Base-by-base conservation (phyloP, 2,888 invertebrate genomes). In the Saturnia pavonia region DNA sequence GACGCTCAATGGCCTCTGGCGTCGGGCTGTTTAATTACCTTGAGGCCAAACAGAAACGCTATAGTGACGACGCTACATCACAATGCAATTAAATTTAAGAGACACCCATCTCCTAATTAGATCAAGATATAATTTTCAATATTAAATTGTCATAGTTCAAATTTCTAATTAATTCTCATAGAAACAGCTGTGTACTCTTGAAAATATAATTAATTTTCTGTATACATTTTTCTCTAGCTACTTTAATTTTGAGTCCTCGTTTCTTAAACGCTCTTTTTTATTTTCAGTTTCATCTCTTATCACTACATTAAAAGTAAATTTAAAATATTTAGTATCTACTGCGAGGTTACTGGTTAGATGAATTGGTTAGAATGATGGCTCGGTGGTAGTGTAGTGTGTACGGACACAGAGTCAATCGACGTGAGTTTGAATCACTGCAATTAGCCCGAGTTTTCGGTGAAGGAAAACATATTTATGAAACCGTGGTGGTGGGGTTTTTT, bases 11-110 rank as follows among this genome's bases (percentile, higher is more conserved):
- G 73, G 67, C 69, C 69, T 68, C 70, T 76, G 73, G 67, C 69
- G 69, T 68, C 70, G 63, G 19, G 51, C 60, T 73, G 73, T 74
- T 71, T 74, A 77, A 77, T 78, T 73, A 73, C 73, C 69, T 72
- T 66, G 11, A 66, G 54, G 60, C 51, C 68, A 68, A 69, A 69
- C 68, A 65, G 19, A 48, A 27, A 27, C 57, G 54, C 42, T 43
- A 27, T 67, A 54, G 54, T 54, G 42, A 43, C 51, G 66, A 42
- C 54, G 42, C 66, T 69, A 66, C 69, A 54, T 42, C 34, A 69
- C 57, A 60, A 70, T 70, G 66, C 70, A 70, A 70, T 70, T 67
- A 67, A 70, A 57, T 70, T 69, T 70, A 48, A 70, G 54, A 66
- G 54, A 70, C 70, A 67, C 66, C 67, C 51, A 54, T 25, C 1